These are phyloP conservation scores for Dryas iulia DNA, from an alignment of 1,140 invertebrate species.

Conservation along the genomic window DNA sequence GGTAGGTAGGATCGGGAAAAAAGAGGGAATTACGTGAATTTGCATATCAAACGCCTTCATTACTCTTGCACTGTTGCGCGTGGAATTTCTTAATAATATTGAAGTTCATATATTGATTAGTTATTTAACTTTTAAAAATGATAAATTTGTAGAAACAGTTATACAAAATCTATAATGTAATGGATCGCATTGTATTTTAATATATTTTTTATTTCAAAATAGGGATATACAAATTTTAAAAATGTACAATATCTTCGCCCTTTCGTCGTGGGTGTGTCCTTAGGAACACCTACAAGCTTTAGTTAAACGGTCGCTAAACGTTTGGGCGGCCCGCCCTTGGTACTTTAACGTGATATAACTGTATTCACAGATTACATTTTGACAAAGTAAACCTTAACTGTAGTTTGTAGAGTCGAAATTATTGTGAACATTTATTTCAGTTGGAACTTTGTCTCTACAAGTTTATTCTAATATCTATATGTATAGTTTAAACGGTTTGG, in stretches of 20 bases:
- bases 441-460: slow-evolving; percentile 54
- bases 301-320: slow-evolving; percentile 78
- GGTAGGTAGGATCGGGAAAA: slow-evolving; percentile 39
- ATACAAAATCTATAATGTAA: too few relatives aligned
- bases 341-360: slow-evolving; percentile 45
- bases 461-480: slow-evolving; percentile 49
- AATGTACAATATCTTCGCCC: slow-evolving; percentile 36
- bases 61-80: slow-evolving; percentile 38
- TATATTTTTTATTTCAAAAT: too few relatives aligned
- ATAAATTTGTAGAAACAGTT: too few relatives aligned
- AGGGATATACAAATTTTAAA: background rate
- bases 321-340: slow-evolving; percentile 77
- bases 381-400: slow-evolving; percentile 35
- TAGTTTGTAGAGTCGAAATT: slow-evolving; percentile 29
- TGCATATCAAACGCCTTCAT: slow-evolving; percentile 64
- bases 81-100: slow-evolving; percentile 5
- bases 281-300: slow-evolving; percentile 60
- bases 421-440: background rate
- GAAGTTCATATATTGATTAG: slow-evolving; percentile 2
- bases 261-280: slow-evolving; percentile 75
- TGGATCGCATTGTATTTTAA: too few relatives aligned
- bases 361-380: slow-evolving; percentile 20
- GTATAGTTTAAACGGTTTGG: slow-evolving; percentile 64
- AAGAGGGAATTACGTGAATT: slow-evolving; percentile 53
- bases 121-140: background rate